Conservation (phyloP, 1,140 invertebrate species). For the Anagrus nilaparvatae region DNA sequence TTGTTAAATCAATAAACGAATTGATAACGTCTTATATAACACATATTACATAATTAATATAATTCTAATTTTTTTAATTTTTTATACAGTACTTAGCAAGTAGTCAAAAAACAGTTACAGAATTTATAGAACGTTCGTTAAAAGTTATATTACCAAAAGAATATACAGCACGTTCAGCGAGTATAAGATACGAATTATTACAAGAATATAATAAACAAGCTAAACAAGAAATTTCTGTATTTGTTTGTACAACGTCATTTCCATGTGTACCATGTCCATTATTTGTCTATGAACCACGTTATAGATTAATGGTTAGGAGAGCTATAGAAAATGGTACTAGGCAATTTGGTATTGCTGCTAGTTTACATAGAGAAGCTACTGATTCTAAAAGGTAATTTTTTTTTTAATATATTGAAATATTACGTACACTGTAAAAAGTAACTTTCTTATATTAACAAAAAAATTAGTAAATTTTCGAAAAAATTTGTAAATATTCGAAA, state of each 20-base stretch:
- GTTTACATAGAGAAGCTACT: conserved; percentile 42
- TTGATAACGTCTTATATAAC: too few species aligned
- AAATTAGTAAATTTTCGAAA: too few species aligned
- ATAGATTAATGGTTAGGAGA: conserved; percentile 77
- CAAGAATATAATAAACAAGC: conserved; percentile 34
- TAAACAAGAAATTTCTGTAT: conserved; percentile 64
- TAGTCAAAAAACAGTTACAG: conserved; percentile 53
- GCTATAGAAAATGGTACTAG: conserved; percentile 72
- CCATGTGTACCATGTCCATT: conserved; percentile 80
- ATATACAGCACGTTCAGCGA: conserved; percentile 42
- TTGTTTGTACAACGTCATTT: conserved; percentile 83
- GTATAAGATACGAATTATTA: conserved; percentile 34
- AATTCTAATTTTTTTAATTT: too few species aligned
- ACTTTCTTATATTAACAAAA: too few species aligned
- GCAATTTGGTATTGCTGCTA: conserved; percentile 76
- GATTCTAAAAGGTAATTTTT: conserved; percentile 45
- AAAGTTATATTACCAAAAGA: conserved; percentile 56
- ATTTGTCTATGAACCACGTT: conserved; percentile 84
- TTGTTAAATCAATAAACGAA: too few species aligned
- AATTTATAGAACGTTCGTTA: conserved; percentile 63
- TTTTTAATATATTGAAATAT: too few species aligned
- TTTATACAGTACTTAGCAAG: conserved; percentile 53
- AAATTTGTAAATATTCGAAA: too few species aligned
- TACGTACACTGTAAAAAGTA: too few species aligned
- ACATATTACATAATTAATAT: too few species aligned